Evolutionary conservation across 2,113 vertebrate species (phyloP), one percentile per base, ranked within the genome.

Genomic region (Apaloderma vittatum): DNA sequence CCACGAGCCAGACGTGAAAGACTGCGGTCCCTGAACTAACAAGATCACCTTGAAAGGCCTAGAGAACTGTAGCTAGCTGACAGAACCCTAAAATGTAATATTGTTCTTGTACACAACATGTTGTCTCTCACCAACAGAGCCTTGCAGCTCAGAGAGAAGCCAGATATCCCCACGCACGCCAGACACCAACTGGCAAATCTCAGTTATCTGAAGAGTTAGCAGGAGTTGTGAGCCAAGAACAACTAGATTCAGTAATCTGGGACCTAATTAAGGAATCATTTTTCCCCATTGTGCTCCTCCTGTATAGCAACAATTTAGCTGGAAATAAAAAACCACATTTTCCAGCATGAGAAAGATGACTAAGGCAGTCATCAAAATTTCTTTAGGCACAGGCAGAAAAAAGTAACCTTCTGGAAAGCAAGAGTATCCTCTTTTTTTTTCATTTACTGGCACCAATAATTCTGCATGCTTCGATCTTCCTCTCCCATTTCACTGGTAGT

Each of bases 31-130:
- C 58, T 27, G 36, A 73, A 76, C 32, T 27, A 59, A 72, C 9
- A 45, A 9, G 34, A 76, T 36, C 49, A 65, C 7, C 36, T 7
- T 26, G n/a, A 86, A 32, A 91, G 16, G 45, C 40, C 22, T 37
- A 48, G 20, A 63, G 37, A 59, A 52, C 2, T 15, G 32, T 5
- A 49, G 46, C 23, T 0, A 26, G 30, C 54, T 80, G 86, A 45
- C 45, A 80, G 20, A 61, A 68, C 7, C 20, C 37, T 37, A 49
- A 29, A 88, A 57, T 0, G 0, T 45, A 37, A 6, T 4, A 27
- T 0, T 5, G 24, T 32, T 63, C 20, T 74, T 32, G 20, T 58
- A 55, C 24, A 27, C 1, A 34, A 20, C 9, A 62, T 1, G 6
- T 1, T 75, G 52, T 45, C 34, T 88, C 37, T 88, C 71, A 63